A percentile compares a stretch with the other conserved stretches of the same genome.
Evolutionary conservation across 2,797 vertebrate species (phyloP).

Genomic region (Sebastes diploproa): DNA sequence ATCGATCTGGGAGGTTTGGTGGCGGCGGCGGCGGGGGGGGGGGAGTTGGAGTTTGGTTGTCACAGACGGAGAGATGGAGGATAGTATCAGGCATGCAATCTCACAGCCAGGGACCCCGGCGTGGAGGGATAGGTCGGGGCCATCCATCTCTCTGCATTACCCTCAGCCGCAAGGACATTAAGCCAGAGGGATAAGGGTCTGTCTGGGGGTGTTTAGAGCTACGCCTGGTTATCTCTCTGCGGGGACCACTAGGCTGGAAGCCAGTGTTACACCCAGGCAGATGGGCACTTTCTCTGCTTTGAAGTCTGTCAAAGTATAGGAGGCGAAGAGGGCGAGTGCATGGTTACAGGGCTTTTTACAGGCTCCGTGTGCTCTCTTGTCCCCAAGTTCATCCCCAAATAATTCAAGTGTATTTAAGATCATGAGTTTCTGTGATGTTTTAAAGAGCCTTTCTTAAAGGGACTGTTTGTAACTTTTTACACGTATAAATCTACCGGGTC

Average conservation of each 20-base stretch:
- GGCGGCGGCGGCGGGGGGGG: background rate
- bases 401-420: background rate
- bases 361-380: background rate
- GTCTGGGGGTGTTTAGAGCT: slow-evolving; percentile 81
- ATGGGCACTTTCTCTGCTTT: slow-evolving; percentile 63
- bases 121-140: slow-evolving; percentile 72
- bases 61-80: slow-evolving; percentile 80
- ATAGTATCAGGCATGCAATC: slow-evolving; percentile 83
- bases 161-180: slow-evolving; percentile 82
- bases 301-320: slow-evolving; percentile 57
- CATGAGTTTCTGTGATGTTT: background rate
- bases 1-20: slow-evolving; percentile 76
- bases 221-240: slow-evolving; percentile 76
- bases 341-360: background rate
- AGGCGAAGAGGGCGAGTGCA: slow-evolving; percentile 22
- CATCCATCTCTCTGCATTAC: slow-evolving; percentile 84
- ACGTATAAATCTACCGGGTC: no score
- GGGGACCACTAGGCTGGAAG: slow-evolving; percentile 60
- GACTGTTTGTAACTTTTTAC: no score
- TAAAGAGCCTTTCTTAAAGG: no score
- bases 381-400: background rate
- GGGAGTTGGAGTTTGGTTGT: slow-evolving; percentile 66
- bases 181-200: slow-evolving; percentile 82
- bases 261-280: slow-evolving; percentile 55
- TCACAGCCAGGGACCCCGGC: slow-evolving; percentile 72